Conservation (phyloP, 2,888 invertebrate species). For the Xylophagus ater region DNA sequence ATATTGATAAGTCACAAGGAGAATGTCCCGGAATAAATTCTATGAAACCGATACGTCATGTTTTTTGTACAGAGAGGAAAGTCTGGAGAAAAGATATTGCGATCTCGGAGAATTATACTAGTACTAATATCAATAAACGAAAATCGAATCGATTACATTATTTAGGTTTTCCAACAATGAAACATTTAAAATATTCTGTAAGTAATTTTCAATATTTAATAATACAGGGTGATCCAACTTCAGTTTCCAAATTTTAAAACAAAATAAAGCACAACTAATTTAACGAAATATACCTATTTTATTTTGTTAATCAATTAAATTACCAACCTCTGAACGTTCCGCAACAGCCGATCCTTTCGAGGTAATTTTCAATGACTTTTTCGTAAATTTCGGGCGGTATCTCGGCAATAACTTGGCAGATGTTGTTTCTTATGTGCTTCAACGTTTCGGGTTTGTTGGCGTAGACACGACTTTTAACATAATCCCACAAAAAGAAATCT, state of each 20-base stretch:
- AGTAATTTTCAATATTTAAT: slow-evolving; percentile 24
- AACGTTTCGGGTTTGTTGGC: too few relatives aligned
- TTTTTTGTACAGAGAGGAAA: slow-evolving; percentile 27
- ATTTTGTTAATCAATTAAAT: slow-evolving; percentile 4
- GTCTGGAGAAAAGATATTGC: slow-evolving; percentile 27
- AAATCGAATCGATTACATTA: slow-evolving; percentile 41
- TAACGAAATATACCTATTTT: too few relatives aligned
- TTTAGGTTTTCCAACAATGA: slow-evolving; percentile 88
- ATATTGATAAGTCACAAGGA: slow-evolving; percentile 50
- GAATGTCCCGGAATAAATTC: slow-evolving; percentile 42
- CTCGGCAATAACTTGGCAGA: too few relatives aligned
- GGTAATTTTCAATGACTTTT: too few relatives aligned
- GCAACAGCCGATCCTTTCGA: too few relatives aligned
- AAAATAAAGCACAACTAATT: too few relatives aligned
- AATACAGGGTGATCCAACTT: neutral
- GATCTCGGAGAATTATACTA: slow-evolving; percentile 20
- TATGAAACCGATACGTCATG: slow-evolving; percentile 45
- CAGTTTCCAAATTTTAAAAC: too few relatives aligned
- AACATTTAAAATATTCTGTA: slow-evolving; percentile 69
- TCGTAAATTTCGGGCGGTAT: too few relatives aligned
- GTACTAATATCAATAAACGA: neutral
- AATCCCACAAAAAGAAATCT: too few relatives aligned
- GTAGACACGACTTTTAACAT: too few relatives aligned
- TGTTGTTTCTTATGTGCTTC: too few relatives aligned
- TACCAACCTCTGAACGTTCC: too few relatives aligned